Percentiles rank a stretch among this genome's conserved stretches.
phyloP scores from a whole-genome alignment of 2,888 invertebrate species.

The Hypsopygia costalis region DNA sequence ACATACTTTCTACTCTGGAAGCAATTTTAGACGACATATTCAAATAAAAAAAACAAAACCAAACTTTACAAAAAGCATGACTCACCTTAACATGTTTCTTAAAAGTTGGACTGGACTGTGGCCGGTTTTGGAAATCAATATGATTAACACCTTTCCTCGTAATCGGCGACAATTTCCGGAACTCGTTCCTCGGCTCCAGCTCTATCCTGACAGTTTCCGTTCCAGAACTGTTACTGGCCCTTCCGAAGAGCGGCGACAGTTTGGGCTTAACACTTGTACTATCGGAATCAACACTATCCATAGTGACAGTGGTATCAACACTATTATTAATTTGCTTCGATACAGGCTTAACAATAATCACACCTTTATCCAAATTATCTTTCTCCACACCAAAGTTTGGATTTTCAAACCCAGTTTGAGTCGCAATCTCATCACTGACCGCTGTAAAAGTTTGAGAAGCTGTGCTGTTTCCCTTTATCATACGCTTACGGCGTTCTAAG shows the following conservation, averaged over 20 bases:
- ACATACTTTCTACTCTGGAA: no score
- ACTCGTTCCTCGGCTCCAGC: conserved; percentile 61
- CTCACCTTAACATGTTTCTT: conserved; percentile 11
- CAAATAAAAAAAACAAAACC: no score
- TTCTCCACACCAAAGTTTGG: conserved; percentile 49
- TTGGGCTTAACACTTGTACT: conserved; percentile 54
- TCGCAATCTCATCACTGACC: conserved; percentile 63
- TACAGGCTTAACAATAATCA: conserved; percentile 66
- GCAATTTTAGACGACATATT: no score
- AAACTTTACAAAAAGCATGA: no score
- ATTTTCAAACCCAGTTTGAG: conserved; percentile 72
- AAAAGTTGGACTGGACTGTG: conserved; percentile 65
- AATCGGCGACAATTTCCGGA: conserved; percentile 67
- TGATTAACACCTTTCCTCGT: conserved; percentile 49
- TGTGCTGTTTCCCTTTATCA: conserved; percentile 48
- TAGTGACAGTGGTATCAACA: conserved; percentile 61
- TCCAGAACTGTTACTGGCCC: conserved; percentile 40
- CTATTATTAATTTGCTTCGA: conserved; percentile 42
- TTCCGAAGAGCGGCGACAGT: conserved; percentile 66
- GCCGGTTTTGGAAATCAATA: conserved; percentile 62
- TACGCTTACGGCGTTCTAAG: conserved; percentile 66
- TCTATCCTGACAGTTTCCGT: conserved; percentile 56
- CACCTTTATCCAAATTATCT: conserved; percentile 36
- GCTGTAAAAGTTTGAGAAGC: conserved; percentile 36
- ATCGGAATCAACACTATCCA: conserved; percentile 61